Evolutionary conservation across 2,888 invertebrate genomes (phyloP).

Genomic region (Hypomecis punctinalis): DNA sequence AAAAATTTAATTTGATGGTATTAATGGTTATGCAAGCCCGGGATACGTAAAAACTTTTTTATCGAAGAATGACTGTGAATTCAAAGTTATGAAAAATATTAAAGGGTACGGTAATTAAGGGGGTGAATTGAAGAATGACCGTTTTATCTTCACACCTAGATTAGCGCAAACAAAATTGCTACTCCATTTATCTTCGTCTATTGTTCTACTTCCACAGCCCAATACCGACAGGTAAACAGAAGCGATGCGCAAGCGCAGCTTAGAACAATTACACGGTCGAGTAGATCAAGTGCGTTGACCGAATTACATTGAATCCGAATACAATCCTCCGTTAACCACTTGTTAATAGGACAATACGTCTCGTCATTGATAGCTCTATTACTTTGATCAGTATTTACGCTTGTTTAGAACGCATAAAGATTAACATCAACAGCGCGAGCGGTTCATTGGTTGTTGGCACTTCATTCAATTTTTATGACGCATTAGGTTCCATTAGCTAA

Average conservation of each 20-base stretch:
- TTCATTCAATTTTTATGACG: neutral
- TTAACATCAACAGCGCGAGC: slow-evolving; percentile 1
- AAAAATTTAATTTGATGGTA: too few species aligned
- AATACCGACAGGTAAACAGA: slow-evolving; percentile 46
- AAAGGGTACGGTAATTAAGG: too few species aligned
- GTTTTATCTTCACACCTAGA: too few species aligned
- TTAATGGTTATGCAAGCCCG: too few species aligned
- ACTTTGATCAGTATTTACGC: slow-evolving; percentile 33
- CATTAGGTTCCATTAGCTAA: neutral
- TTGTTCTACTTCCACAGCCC: slow-evolving; percentile 36
- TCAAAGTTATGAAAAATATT: too few species aligned
- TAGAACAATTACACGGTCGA: slow-evolving; percentile 67
- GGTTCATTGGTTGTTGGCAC: neutral
- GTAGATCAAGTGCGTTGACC: slow-evolving; percentile 63
- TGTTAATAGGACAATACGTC: slow-evolving; percentile 52
- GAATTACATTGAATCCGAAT: slow-evolving; percentile 59
- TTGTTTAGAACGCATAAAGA: slow-evolving; percentile 28
- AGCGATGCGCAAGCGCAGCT: slow-evolving; percentile 49
- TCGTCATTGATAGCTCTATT: slow-evolving; percentile 49
- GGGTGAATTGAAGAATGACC: too few species aligned
- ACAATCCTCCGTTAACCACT: slow-evolving; percentile 61
- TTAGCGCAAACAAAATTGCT: slow-evolving; percentile 1
- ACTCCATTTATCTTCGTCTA: neutral
- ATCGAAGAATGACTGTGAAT: too few species aligned
- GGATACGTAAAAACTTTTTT: too few species aligned